phyloP scores from a whole-genome alignment of 1,140 invertebrate species.

The Drosophila funebris region DNA sequence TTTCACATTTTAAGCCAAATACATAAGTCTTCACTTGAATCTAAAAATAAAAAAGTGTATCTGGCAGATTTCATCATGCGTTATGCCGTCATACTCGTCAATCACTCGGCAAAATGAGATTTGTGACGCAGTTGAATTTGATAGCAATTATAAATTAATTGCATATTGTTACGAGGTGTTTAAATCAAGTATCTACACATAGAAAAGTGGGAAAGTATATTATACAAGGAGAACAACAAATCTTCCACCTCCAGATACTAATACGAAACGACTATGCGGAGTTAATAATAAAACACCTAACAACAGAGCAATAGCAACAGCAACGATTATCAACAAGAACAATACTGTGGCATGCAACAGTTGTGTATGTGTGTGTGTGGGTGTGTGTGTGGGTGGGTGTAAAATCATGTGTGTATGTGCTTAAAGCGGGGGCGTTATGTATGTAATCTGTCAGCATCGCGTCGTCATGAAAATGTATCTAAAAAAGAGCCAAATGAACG shows the following conservation, averaged over 20 bases:
- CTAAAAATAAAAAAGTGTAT: background rate
- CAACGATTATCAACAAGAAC: constrained; percentile 47
- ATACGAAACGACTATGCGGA: constrained; percentile 17
- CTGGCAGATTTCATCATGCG: too few species aligned
- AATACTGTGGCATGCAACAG: constrained; percentile 58
- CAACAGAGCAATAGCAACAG: constrained; percentile 42
- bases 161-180: background rate
- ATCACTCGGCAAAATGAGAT: background rate
- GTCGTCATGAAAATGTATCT: constrained; percentile 23
- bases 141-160: background rate
- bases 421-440: background rate
- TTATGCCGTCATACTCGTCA: too few species aligned
- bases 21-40: too few species aligned
- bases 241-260: background rate
- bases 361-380: constrained; percentile 27
- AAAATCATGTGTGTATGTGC: background rate
- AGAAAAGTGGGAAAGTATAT: background rate
- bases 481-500: constrained; percentile 19
- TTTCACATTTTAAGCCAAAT: too few species aligned
- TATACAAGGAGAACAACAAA: background rate
- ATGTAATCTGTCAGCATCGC: constrained; percentile 7
- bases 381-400: background rate
- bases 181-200: background rate
- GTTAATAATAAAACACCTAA: constrained; percentile 28
- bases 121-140: background rate